phyloP scores from a whole-genome alignment of 2,888 invertebrate species.

The Xestia xanthographa region DNA sequence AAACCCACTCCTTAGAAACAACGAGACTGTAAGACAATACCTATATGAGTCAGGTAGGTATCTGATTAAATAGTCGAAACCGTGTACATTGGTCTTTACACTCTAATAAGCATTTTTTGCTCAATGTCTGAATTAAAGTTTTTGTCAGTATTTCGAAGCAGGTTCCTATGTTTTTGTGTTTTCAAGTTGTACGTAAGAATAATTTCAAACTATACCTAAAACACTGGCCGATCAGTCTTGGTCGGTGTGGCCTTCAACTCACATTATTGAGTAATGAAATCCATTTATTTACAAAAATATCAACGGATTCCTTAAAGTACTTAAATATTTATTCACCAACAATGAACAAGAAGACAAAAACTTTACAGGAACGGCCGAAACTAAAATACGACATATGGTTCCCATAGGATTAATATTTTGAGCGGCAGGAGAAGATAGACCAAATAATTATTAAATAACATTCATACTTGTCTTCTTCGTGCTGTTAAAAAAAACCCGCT shows the following conservation, averaged over 20 bases:
- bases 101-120: slow-evolving; percentile 11
- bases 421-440: neutral
- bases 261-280: neutral
- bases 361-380: neutral
- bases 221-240: neutral
- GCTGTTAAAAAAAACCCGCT: neutral
- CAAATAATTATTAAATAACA: neutral
- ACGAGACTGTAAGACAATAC: neutral
- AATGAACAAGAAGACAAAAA: neutral
- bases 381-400: neutral
- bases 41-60: neutral
- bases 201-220: neutral
- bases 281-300: neutral
- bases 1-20: neutral
- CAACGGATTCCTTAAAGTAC: neutral
- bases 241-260: neutral
- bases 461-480: neutral
- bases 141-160: slow-evolving; percentile 3
- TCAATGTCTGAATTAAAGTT: neutral
- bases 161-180: slow-evolving; percentile 14
- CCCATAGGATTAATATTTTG: neutral
- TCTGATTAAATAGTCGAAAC: neutral
- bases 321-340: too few species aligned
- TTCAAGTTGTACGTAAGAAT: neutral
- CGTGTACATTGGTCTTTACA: neutral